Percentiles rank a stretch among this genome's conserved stretches.
Evolutionary conservation across 1,140 invertebrate genomes (phyloP).

Genomic region (Drosophila rhopaloa): DNA sequence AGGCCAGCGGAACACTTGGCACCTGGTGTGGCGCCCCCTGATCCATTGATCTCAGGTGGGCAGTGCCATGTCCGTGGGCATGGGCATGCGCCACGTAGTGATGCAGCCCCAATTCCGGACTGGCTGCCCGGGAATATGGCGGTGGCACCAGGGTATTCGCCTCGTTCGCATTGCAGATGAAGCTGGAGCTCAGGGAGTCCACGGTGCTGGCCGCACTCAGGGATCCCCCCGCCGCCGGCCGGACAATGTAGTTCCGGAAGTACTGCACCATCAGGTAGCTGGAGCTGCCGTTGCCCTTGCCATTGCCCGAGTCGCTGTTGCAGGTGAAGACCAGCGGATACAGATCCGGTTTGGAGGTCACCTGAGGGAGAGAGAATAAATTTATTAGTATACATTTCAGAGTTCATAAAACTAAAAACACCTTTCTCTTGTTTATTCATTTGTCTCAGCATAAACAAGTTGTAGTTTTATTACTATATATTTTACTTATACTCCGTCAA

Average conservation of each 20-base stretch:
- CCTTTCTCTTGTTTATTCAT: too few relatives aligned
- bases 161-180: constrained; percentile 92
- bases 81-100: constrained; percentile 80
- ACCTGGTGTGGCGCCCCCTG: constrained; percentile 37
- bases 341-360: constrained; percentile 93
- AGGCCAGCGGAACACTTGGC: constrained; percentile 5
- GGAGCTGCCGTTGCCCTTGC: constrained; percentile 88
- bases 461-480: too few relatives aligned
- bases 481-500: too few relatives aligned
- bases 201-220: constrained; percentile 92
- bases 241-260: constrained; percentile 90
- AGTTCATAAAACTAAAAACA: too few relatives aligned
- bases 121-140: constrained; percentile 91
- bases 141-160: constrained; percentile 92
- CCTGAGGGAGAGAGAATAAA: constrained; percentile 85
- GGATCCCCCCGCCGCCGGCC: constrained; percentile 89
- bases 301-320: constrained; percentile 86
- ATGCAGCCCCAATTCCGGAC: constrained; percentile 87
- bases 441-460: too few relatives aligned
- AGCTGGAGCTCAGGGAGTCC: constrained; percentile 93
- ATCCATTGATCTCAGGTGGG: constrained; percentile 26
- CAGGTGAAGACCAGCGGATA: constrained; percentile 93
- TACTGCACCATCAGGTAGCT: constrained; percentile 93
- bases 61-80: constrained; percentile 15
- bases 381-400: too few relatives aligned